phyloP scores from a whole-genome alignment of 2,113 vertebrate genomes.

The Condylura cristata region DNA sequence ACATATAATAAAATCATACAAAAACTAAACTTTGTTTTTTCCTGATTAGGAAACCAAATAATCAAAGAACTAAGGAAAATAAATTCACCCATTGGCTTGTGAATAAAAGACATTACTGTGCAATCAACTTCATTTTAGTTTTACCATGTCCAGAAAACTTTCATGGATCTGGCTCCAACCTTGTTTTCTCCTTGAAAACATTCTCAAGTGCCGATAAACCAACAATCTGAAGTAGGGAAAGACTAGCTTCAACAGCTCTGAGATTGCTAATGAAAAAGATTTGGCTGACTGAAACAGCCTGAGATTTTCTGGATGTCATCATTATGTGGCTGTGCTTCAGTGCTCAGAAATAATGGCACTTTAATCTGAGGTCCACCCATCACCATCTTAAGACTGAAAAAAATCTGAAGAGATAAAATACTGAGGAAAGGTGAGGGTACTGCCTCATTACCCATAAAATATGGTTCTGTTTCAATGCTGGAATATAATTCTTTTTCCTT shows the following conservation, averaged over 20 bases:
- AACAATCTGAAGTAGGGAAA: not conserved
- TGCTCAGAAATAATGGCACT: conserved; percentile 47
- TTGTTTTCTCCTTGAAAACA: conserved; percentile 43
- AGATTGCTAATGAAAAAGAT: not conserved
- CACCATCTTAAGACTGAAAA: not conserved
- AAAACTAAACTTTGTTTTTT: not conserved
- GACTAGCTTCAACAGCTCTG: not conserved
- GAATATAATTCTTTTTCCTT: not conserved
- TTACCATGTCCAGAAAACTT: not conserved
- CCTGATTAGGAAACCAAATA: not conserved
- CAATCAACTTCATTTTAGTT: not conserved
- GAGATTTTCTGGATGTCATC: not conserved
- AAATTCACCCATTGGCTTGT: not conserved
- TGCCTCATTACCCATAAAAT: conserved; percentile 45
- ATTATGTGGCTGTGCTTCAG: conserved; percentile 5
- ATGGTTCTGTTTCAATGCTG: conserved; percentile 19
- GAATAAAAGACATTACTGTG: not conserved
- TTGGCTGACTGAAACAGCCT: not conserved
- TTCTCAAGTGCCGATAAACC: not conserved
- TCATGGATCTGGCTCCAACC: not conserved
- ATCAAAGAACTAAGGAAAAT: not conserved
- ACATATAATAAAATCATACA: not conserved
- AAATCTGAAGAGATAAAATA: conserved; percentile 29
- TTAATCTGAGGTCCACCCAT: not conserved
- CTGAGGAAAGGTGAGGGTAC: not conserved